phyloP scores from a whole-genome alignment of 2,888 invertebrate genomes.

The Eupithecia tripunctaria region DNA sequence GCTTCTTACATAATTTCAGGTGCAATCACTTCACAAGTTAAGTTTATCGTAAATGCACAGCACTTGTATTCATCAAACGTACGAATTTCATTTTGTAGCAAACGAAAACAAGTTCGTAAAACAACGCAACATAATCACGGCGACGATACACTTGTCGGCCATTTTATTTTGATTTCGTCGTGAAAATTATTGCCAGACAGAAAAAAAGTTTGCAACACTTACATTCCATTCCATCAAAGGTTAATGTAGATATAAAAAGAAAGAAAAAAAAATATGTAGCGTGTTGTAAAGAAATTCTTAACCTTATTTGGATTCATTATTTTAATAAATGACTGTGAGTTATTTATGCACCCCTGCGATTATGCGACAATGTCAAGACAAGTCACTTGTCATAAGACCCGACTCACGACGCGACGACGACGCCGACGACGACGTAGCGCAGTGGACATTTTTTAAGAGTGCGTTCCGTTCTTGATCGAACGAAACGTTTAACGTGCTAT shows the following conservation, averaged over 20 bases:
- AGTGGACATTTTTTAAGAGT: neutral
- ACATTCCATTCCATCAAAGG: neutral
- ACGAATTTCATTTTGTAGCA: constrained; percentile 64
- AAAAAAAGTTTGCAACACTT: neutral
- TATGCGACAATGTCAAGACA: too few species aligned
- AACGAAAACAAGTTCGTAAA: constrained; percentile 55
- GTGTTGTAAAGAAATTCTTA: too few species aligned
- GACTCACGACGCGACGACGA: too few species aligned
- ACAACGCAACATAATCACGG: constrained; percentile 69
- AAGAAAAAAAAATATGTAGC: too few species aligned
- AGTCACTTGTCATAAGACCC: too few species aligned
- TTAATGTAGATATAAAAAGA: too few species aligned
- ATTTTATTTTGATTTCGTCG: constrained; percentile 64
- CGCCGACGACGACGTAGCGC: too few species aligned
- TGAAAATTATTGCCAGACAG: constrained; percentile 33
- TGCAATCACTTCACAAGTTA: constrained; percentile 51
- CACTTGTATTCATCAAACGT: constrained; percentile 58
- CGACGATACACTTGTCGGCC: constrained; percentile 68
- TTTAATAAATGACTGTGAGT: too few species aligned
- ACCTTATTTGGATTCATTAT: too few species aligned
- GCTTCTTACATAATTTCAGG: constrained; percentile 76
- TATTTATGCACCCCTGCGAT: too few species aligned
- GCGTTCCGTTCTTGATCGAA: too few species aligned
- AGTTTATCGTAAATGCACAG: constrained; percentile 55
- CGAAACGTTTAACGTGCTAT: neutral